Conservation (phyloP, 2,888 invertebrate species). For the Holacanthella duospinosa region DNA sequence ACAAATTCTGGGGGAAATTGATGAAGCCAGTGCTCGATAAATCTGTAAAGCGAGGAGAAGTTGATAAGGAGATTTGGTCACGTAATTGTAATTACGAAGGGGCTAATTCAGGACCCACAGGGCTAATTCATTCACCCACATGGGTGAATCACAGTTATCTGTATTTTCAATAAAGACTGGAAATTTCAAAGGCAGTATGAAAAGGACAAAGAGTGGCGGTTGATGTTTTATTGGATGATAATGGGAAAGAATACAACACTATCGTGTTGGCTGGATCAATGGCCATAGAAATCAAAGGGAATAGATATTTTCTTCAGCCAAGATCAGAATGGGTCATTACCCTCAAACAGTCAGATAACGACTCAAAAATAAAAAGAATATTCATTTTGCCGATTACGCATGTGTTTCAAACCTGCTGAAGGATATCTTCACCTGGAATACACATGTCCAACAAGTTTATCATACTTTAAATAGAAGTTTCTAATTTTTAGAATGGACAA, state of each 20-base stretch:
- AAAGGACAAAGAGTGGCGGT: conserved; percentile 12
- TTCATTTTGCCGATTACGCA: too few species aligned
- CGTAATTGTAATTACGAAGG: conserved; percentile 10
- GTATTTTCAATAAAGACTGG: conserved; percentile 19
- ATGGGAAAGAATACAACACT: conserved; percentile 8
- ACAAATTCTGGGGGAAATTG: conserved; percentile 20
- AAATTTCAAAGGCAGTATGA: conserved; percentile 11
- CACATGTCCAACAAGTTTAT: too few species aligned
- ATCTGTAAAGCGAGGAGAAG: conserved; percentile 20
- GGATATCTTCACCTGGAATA: too few species aligned
- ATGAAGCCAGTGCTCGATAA: conserved; percentile 19
- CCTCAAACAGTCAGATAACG: too few species aligned
- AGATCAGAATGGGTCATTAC: conserved; percentile 18
- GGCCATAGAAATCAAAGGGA: conserved; percentile 12
- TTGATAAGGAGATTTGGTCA: conserved; percentile 19
- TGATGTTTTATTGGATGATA: conserved; percentile 16
- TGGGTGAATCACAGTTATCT: conserved; percentile 24
- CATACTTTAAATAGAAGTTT: too few species aligned
- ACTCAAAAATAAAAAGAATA: too few species aligned
- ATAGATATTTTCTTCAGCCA: conserved; percentile 15
- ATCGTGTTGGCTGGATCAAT: conserved; percentile 22
- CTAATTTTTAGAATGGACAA: too few species aligned
- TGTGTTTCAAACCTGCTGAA: too few species aligned
- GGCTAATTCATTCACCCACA: too few species aligned
- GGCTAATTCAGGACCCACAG: conserved; percentile 12